Percentiles rank a stretch among this genome's conserved stretches.
phyloP scores from a whole-genome alignment of 2,888 invertebrate species.

The Drosophila longiperda region DNA sequence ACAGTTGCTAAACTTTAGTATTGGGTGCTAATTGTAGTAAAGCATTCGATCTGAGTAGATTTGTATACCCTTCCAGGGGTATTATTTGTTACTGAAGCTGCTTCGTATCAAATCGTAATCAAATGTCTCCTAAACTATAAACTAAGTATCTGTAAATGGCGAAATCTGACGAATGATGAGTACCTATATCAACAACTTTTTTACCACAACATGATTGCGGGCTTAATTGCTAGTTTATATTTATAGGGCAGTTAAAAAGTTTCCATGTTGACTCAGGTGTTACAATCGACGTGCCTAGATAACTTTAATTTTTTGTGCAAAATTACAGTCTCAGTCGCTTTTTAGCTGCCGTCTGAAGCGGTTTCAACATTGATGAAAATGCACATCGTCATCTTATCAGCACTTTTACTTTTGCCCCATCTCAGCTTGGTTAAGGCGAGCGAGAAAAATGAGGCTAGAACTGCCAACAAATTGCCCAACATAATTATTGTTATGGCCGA shows the following conservation, averaged over 20 bases:
- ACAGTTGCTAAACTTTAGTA: conserved; percentile 8
- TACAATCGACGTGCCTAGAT: conserved; percentile 14
- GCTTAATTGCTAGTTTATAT: not conserved
- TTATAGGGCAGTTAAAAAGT: not conserved
- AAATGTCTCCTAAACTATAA: not conserved
- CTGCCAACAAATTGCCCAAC: conserved; percentile 85
- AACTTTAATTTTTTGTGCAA: not conserved
- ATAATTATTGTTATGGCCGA: conserved; percentile 92
- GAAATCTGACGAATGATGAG: not conserved
- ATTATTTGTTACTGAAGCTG: not conserved
- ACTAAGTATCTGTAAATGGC: not conserved
- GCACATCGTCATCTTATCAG: conserved; percentile 63
- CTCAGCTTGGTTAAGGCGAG: conserved; percentile 42
- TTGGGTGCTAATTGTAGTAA: conserved; percentile 31
- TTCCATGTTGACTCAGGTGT: not conserved
- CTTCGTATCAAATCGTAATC: not conserved
- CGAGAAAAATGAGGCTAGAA: conserved; percentile 17
- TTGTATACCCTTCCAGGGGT: not conserved
- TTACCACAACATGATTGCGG: not conserved
- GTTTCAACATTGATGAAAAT: conserved; percentile 36
- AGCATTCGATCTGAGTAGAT: not conserved
- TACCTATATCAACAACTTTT: not conserved
- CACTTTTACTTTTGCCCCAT: conserved; percentile 52
- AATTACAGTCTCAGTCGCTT: conserved; percentile 44
- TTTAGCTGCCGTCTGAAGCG: conserved; percentile 41